Base-by-base conservation (phyloP, 2,113 vertebrate genomes). In the Garra rufa region DNA sequence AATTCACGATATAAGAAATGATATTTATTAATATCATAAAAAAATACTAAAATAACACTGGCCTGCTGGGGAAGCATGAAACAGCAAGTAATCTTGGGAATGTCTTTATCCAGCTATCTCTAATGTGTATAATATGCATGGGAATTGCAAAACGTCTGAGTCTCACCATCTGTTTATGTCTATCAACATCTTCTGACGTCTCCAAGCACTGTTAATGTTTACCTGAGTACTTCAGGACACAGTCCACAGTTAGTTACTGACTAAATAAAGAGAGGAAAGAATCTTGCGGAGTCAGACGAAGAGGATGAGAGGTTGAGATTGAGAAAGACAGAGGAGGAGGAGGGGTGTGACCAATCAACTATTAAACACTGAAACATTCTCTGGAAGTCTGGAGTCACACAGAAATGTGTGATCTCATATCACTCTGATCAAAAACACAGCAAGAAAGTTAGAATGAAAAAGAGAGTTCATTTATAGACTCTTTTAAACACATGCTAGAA, bases 361-460 rank as follows among this genome's bases (percentile, higher is more conserved):
- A 79, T 84, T 83, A 48, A 46, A 76, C 21, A 59, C 61, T 85
- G n/a, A 81, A 69, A 88, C 83, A 84, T 88, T 87, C 61, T 75
- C 90, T 44, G 89, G 90, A 88, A 92, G 70, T 83, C 90, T 88
- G 91, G 89, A 94, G 88, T 94, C 92, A 93, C 81, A 86, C 65
- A 14, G 52, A 82, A 46, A 57, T 88, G 69, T 88, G 48, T 59
- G 63, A 79, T 55, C 76, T 84, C 83, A 84, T 79, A 44, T 79
- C 43, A 48, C 19, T n/a, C 59, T 65, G 41, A 65, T 80, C 78
- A 48, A 59, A 17, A 30, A 80, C 59, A 13, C 59, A 34, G 59
- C 26, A 80, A 28, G 17, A 48, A 48, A 48, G 30, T 9, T 19
- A 38, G 52, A 77, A 38, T 38, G 9, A 14, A 78, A 78, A 43